A percentile compares a stretch with the other conserved stretches of the same genome.
Evolutionary conservation across 2,888 invertebrate genomes (phyloP).

Genomic region (Tenthredo amoena): DNA sequence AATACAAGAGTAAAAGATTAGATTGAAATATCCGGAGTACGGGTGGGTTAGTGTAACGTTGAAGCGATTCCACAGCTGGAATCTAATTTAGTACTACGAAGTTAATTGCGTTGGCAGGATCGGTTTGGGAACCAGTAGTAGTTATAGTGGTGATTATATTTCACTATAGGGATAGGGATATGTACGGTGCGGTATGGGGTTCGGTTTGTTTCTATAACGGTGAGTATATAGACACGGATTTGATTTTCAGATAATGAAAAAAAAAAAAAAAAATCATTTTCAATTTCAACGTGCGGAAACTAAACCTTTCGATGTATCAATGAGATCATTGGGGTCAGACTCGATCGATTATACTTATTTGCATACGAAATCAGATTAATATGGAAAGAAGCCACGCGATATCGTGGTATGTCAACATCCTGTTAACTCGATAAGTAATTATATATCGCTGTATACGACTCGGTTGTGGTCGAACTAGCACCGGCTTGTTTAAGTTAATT

Average conservation of each 20-base stretch:
- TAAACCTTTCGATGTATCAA: background rate
- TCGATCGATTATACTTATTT: background rate
- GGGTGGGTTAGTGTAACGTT: conserved; percentile 8
- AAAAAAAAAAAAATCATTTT: background rate
- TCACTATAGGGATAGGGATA: background rate
- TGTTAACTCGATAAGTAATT: conserved; percentile 24
- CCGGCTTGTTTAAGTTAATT: background rate
- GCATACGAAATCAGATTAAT: background rate
- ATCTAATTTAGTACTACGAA: conserved; percentile 36
- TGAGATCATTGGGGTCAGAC: background rate
- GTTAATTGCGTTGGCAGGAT: conserved; percentile 33
- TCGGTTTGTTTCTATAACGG: background rate
- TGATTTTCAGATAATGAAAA: background rate
- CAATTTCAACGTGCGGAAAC: too few species aligned
- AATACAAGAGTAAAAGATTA: conserved; percentile 1
- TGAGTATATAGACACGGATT: background rate
- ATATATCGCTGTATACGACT: background rate
- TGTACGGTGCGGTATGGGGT: background rate
- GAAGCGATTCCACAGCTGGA: conserved; percentile 22
- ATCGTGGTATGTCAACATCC: conserved; percentile 10
- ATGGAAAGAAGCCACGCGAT: conserved; percentile 18
- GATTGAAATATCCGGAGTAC: conserved; percentile 27
- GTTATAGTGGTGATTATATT: conserved; percentile 14
- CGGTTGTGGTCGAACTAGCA: background rate
- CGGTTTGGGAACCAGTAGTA: background rate